These are phyloP conservation scores for Scopus umbretta DNA, from an alignment of 2,113 vertebrate genomes.

Conservation along the genomic window DNA sequence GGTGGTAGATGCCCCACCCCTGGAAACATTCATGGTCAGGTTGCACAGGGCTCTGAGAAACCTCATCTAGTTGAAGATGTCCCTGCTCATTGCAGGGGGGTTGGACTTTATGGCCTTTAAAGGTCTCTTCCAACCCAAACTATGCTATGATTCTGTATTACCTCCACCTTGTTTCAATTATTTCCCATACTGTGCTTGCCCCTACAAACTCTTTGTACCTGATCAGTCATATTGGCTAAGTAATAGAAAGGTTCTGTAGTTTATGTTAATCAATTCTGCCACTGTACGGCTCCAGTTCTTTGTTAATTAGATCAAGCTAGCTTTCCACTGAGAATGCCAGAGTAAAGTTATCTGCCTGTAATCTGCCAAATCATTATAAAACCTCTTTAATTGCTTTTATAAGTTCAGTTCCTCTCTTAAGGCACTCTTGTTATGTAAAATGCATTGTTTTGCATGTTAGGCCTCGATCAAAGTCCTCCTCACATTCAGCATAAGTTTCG, in stretches of 20 bases:
- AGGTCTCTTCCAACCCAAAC: neutral
- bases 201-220: neutral
- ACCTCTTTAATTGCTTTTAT: neutral
- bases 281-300: neutral
- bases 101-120: neutral
- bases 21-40: neutral
- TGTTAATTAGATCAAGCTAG: neutral
- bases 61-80: neutral
- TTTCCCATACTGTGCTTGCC: neutral
- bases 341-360: neutral
- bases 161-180: neutral
- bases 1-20: neutral
- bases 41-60: neutral
- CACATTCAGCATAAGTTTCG: rapidly evolving
- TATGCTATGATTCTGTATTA: neutral
- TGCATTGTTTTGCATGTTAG: neutral
- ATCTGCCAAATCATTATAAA: conserved; percentile 22
- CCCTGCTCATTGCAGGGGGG: neutral
- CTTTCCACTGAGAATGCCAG: neutral
- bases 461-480: neutral
- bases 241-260: neutral
- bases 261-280: neutral
- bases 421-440: neutral
- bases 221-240: neutral
- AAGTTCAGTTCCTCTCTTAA: neutral